Evolutionary conservation across 1,140 invertebrate genomes (phyloP), one percentile per base, ranked within the genome.

Genomic region (Phymastichus coffea): DNA sequence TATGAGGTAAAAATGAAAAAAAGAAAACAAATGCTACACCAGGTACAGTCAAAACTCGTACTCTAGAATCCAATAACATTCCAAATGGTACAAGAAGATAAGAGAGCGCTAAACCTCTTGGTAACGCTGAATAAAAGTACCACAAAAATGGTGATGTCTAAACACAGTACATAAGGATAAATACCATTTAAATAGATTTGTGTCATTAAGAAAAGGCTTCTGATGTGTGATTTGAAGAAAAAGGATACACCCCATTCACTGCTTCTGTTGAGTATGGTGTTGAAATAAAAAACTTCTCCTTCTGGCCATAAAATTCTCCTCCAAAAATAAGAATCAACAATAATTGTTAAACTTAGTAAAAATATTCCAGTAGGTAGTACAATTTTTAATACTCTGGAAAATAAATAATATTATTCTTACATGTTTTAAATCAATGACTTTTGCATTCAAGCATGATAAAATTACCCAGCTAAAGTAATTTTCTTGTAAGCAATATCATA

Each of bases 81-180:
- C 95, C 94, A 25, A 95, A 65, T 7, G 93, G 94, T 52, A 97
- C 80, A 30, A 99, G 79, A 14, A 94, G 70, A 20, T 93, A 72
- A 40, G 94, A 94, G 3, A 88, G 81, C 2, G 87, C 89, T 67
- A 99, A 80, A 4, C 92, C 92, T 59, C 96, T 81, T 1, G 97
- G 97, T 22, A 99, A 76, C 1, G 95, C 97, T 28, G 95, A 98
- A 78, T 96, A 98, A 75, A 98, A 98, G 77, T 99, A 99, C 98
- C 98, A 99, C 9, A 94, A 75, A 77, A 97, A 98, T 57, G 97
- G 97, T 37, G 88, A 91, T 41, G 93, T 97, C 93, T 96, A 77
- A 67, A 17, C 19, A 59, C 63, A n/a, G n/a, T n/a, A n/a, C n/a
- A n/a, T n/a, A n/a, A n/a, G n/a, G n/a, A n/a, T n/a, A n/a, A n/a